Evolutionary conservation across 2,797 vertebrate species (phyloP), one percentile per base, ranked within the genome.

Genomic region (Fistularia tabacaria): DNA sequence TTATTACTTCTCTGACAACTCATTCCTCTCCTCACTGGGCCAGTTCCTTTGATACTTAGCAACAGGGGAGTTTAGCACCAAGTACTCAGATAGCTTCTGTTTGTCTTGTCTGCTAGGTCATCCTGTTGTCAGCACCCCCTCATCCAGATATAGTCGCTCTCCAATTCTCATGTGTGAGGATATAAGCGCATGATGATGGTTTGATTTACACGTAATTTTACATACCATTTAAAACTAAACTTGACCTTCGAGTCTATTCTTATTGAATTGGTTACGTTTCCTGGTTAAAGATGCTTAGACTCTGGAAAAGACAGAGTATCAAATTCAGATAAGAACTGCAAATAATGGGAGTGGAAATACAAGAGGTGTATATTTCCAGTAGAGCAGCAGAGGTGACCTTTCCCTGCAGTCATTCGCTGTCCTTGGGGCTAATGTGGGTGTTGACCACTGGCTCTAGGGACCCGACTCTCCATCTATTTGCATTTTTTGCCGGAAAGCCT

Each of bases 351-450:
- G 60, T 66, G 57, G 43, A 71, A 79, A 80, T 42, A 61, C 69
- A 37, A 14, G 11, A 47, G 54, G 37, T 42, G 43, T 64, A 46
- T 41, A 45, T 74, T 67, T 77, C 49, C 10, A 46, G 36, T 52
- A 52, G 59, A 57, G 14, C 39, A 62, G 40, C 48, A 66, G 72
- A 71, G 73, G 76, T 82, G 74, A 87, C 79, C 80, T 83, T 80
- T 79, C 40, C 50, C 10, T 63, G 40, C 57, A 51, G 58, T 10
- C 12, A 66, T 57, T 69, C 48, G 0, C 48, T 59, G 76, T 72
- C 75, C 71, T 67, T 70, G 54, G 51, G 75, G 58, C 49, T 71
- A 59, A 77, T 76, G 66, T 71, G 25, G 42, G 38, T 68, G 51
- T 71, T 57, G 68, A 74, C 75, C 51, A 1, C 77, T 75, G 51